Evolutionary conservation across 2,113 vertebrate genomes (phyloP).

Genomic region (Pseudois nayaur): DNA sequence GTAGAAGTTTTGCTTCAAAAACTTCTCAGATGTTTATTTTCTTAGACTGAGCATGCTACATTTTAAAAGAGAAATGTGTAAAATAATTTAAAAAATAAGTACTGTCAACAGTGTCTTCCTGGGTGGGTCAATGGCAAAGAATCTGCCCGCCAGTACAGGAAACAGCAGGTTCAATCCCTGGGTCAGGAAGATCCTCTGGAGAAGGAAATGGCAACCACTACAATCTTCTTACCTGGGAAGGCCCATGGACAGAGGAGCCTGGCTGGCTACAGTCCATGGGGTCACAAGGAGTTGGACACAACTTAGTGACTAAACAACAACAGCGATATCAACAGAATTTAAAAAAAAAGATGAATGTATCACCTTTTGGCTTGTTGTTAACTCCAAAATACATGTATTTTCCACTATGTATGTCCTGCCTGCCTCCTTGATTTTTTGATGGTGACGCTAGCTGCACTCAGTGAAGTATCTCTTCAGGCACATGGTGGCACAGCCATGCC

Average conservation of each 20-base stretch:
- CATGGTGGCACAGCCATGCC: not conserved
- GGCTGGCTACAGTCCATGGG: not conserved
- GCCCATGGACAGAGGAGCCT: not conserved
- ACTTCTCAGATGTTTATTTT: not conserved
- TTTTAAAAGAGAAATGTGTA: conserved; percentile 1
- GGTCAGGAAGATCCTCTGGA: not conserved
- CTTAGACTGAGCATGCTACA: not conserved
- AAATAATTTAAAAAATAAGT: not conserved
- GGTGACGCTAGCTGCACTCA: not conserved
- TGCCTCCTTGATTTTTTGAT: not conserved
- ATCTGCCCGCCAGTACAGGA: not conserved
- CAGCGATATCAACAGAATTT: not conserved
- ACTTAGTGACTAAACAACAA: not conserved
- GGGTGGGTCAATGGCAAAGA: not conserved
- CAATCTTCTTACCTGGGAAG: not conserved
- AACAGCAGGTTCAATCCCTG: not conserved
- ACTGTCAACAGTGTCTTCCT: not conserved
- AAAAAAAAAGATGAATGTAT: not conserved
- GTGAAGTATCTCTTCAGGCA: not conserved
- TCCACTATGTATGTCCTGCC: not conserved
- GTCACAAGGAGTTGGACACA: not conserved
- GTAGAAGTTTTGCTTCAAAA: not conserved
- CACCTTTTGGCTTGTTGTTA: not conserved
- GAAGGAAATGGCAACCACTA: not conserved
- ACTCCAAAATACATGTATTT: not conserved